Evolutionary conservation across 2,797 vertebrate species (phyloP), one percentile per base, ranked within the genome.

Genomic region (Vultur gryphus): DNA sequence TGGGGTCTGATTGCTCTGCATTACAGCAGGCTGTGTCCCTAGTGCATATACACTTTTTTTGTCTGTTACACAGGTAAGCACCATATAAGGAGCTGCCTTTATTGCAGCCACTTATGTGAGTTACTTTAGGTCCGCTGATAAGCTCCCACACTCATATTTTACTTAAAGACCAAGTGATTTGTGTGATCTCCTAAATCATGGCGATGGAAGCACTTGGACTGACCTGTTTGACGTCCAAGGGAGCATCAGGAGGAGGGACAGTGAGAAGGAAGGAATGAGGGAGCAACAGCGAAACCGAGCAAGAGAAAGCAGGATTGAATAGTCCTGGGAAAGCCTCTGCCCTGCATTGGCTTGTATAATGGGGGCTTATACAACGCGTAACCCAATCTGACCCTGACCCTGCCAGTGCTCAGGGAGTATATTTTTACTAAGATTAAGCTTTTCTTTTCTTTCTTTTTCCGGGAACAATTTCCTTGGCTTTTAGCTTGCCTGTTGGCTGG

Each of bases 331-430:
- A 97, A 96, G 66, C 65, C 91, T 91, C 75, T 90, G 64, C 64
- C 46, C 82, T 75, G 80, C 83, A 95, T 86, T 93, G 70, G 94
- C 91, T 96, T 96, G 94, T 95, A 21, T 96, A 95, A 91, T 2
- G 43, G 69, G 33, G 65, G 43, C 90, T 97, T 97, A 96, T 6
- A 96, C 96, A 97, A 97, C 73, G 0, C 0, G 46, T 97, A 97
- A 97, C 95, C 96, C 82, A 91, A 87, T 44, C 94, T 97, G 97
- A 97, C 94, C 96, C 97, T 97, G 95, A 90, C 90, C 83, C 97
- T 19, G 86, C 88, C 93, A 92, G 95, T 65, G 62, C 64, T 87
- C 82, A 87, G 62, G 61, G 71, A 91, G 84, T 96, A 94, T 97
- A 93, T 94, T 96, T 95, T 92, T 93, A 92, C 96, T 62, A 64